Conservation (phyloP, 2,797 vertebrate species). For the Tauraco hartlaubi region DNA sequence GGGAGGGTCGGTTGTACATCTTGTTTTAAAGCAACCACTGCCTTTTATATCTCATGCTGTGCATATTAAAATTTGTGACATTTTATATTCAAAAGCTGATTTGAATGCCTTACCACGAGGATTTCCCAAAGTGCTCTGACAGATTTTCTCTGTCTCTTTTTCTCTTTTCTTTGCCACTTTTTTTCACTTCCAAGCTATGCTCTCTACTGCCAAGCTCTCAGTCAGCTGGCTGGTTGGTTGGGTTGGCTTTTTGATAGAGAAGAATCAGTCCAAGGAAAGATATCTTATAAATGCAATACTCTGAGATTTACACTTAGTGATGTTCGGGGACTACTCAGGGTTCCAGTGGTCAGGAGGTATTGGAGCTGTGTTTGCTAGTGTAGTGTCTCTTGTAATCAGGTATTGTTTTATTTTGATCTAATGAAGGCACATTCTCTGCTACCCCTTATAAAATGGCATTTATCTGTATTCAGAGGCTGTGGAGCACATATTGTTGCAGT, state of each 20-base stretch:
- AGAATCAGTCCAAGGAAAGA: background rate
- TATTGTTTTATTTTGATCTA: background rate
- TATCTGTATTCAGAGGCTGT: background rate
- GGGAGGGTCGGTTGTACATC: background rate
- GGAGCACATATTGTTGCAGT: background rate
- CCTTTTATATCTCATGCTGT: background rate
- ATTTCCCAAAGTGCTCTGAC: background rate
- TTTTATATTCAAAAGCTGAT: background rate
- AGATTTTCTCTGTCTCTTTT: slow-evolving; percentile 13
- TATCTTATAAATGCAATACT: background rate
- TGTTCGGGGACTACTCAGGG: background rate
- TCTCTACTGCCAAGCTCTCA: slow-evolving; percentile 14
- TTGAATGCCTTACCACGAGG: background rate
- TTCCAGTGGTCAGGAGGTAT: background rate
- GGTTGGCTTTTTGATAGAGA: background rate
- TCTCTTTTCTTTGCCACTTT: background rate
- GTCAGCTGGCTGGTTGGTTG: background rate
- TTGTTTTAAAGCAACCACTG: background rate
- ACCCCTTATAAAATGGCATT: background rate
- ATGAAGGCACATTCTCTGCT: background rate
- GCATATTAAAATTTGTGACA: background rate
- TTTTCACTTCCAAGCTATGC: background rate
- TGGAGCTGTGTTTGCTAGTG: background rate
- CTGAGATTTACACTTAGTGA: background rate
- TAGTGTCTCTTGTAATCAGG: background rate